phyloP scores from a whole-genome alignment of 2,888 invertebrate species.

The Drosophila rellima region DNA sequence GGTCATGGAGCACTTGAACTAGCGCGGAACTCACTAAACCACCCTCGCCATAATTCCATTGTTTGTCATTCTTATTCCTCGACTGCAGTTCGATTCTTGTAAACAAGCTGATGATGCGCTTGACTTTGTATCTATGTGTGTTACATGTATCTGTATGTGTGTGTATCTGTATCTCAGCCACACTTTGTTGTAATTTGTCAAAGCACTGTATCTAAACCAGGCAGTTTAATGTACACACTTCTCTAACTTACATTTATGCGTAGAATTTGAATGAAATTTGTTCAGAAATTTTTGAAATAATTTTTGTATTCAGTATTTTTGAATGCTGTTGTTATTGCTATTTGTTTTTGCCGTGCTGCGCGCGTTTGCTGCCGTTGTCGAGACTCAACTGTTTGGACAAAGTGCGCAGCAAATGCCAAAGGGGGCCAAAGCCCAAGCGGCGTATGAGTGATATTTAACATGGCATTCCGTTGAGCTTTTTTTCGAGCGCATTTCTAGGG shows the following conservation, averaged over 20 bases:
- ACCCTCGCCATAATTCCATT: too few relatives aligned
- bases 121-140: background rate
- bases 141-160: background rate
- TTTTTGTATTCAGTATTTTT: slow-evolving; percentile 17
- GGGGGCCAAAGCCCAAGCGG: slow-evolving; percentile 65
- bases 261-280: background rate
- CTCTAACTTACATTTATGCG: slow-evolving; percentile 33
- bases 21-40: slow-evolving; percentile 6
- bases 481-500: slow-evolving; percentile 15
- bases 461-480: slow-evolving; percentile 56
- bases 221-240: slow-evolving; percentile 5
- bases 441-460: slow-evolving; percentile 75
- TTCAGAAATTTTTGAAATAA: slow-evolving; percentile 15
- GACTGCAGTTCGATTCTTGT: slow-evolving; percentile 7
- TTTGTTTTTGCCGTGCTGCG: slow-evolving; percentile 56
- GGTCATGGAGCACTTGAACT: slow-evolving; percentile 54
- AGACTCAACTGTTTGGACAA: slow-evolving; percentile 77
- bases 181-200: slow-evolving; percentile 6
- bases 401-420: slow-evolving; percentile 64
- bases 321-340: slow-evolving; percentile 9
- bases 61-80: background rate
- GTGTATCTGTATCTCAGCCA: background rate
- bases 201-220: background rate
- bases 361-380: slow-evolving; percentile 70
- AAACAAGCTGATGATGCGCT: slow-evolving; percentile 28